phyloP scores from a whole-genome alignment of 2,888 invertebrate species.

The Mellilla xanthometata region DNA sequence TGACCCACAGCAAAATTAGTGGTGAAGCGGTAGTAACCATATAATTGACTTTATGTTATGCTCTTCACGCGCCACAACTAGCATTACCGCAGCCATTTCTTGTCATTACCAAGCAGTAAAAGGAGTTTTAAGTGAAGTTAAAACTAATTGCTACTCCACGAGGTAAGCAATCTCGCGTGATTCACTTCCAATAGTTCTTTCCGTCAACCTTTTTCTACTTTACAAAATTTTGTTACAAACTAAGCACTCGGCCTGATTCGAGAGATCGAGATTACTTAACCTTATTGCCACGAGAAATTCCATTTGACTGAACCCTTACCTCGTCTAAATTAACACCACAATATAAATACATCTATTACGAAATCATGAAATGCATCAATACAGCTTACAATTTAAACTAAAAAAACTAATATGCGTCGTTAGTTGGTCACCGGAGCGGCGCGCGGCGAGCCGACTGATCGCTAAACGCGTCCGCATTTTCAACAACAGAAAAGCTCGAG shows the following conservation, averaged over 20 bases:
- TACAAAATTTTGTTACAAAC: constrained; percentile 1
- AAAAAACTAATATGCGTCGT: constrained; percentile 7
- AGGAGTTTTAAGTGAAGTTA: background rate
- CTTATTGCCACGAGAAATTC: constrained; percentile 18
- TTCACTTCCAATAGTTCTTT: no score
- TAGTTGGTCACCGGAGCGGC: constrained; percentile 16
- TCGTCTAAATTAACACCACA: constrained; percentile 10
- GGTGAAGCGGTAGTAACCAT: background rate
- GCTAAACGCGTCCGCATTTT: constrained; percentile 24
- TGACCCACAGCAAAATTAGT: background rate
- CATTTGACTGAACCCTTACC: constrained; percentile 10
- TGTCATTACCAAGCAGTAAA: constrained; percentile 37
- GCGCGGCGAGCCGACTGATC: background rate
- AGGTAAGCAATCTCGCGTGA: no score
- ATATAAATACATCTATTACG: constrained; percentile 4
- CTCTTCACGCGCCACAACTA: background rate
- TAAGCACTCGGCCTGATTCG: background rate
- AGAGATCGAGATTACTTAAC: constrained; percentile 7
- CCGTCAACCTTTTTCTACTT: no score
- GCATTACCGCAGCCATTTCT: background rate
- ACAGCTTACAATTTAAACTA: background rate
- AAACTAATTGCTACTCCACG: background rate
- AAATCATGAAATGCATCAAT: constrained; percentile 8
- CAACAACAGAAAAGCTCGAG: constrained; percentile 41
- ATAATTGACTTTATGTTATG: background rate